Base-by-base conservation (phyloP, 2,797 vertebrate species). In the Etheostoma nigrum region DNA sequence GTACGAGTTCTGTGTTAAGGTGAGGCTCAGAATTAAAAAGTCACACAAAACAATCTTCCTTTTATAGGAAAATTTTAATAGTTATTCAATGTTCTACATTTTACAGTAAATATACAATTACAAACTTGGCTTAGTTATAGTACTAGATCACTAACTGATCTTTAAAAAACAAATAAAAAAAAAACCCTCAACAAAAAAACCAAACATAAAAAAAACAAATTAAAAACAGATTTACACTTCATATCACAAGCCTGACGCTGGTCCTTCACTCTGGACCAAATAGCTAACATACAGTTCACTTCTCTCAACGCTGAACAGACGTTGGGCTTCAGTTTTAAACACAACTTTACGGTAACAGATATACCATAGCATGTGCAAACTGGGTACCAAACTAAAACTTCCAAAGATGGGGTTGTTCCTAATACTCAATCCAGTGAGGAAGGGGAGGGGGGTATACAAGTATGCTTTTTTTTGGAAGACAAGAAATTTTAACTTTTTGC, bases 61-160 rank as follows among this genome's bases (percentile, higher is more conserved):
- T 95, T 96, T 96, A 95, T 96, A 93, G 96, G 96, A 97, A 98
- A 96, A 95, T 96, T 98, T 98, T 98, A 97, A 97, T 98, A 97
- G 96, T 98, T 98, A 96, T 96, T 95, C 95, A 99, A 96, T 97
- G 96, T 97, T 99, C 98, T 98, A 99, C 97, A 98, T 97, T 96
- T 98, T 97, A 99, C 97, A 99, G 98, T 98, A 98, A 98, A 97
- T 98, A 98, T 98, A 97, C 97, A 98, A 96, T 97, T 98, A 99
- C 97, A 99, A 99, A 99, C 97, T 97, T 97, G 97, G 97, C 96
- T 97, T 98, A 96, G 97, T 96, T 97, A 96, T 97, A 96, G 97
- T 97, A 96, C 95, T 96, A 95, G 96, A 98, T 97, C 97, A 96
- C 95, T 94, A 97, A 96, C 95, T 96, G 97, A 97, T 97, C 96